Evolutionary conservation across 2,888 invertebrate genomes (phyloP), one percentile per base, ranked within the genome.

Genomic region (Helicoverpa assulta): DNA sequence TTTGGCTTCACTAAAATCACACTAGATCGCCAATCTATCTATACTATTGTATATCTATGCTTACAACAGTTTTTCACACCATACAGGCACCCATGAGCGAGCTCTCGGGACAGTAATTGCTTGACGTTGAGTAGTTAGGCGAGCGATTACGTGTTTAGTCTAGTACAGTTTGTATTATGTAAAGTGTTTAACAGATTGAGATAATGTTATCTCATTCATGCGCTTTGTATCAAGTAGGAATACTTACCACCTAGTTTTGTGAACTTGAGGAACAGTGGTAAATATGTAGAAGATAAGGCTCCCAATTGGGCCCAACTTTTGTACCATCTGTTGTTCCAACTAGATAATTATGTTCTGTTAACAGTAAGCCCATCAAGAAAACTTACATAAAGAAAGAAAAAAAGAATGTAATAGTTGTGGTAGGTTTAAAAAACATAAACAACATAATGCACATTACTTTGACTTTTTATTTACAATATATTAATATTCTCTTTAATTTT

Each of bases 381-480:
- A 37, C 33, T 8, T 8, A 6, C 33, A 10, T 8, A 33, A 33
- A 33, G 33, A 33, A 33, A 33, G n/a, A n/a, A n/a, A n/a, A n/a
- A n/a, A n/a, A n/a, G n/a, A n/a, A 40, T 10, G 12, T 10, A 40
- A 40, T 40, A 40, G 0, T 12, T 14, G 5, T 14, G 14, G 40
- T 0, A 40, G 40, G 40, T 40, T 0, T 29, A 14, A 76, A 70
- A 83, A 81, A 82, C n/a, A n/a, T 70, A 61, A 90, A 86, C 87
- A 68, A 64, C 77, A 76, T 53, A 60, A 76, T 75, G 69, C 81
- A 85, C 86, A 87, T 88, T 86, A 88, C 80, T 90, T 90, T 88
- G 84, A 91, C 87, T 88, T 91, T 93, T 95, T 95, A 94, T 95
- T 95, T 95, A 95, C 95, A 95, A 95, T 94, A 95, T 95, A 95